A percentile compares a stretch with the other conserved stretches of the same genome.
These are phyloP conservation scores for Gulo gulo DNA, from an alignment of 2,113 vertebrate genomes.

Conservation along the genomic window DNA sequence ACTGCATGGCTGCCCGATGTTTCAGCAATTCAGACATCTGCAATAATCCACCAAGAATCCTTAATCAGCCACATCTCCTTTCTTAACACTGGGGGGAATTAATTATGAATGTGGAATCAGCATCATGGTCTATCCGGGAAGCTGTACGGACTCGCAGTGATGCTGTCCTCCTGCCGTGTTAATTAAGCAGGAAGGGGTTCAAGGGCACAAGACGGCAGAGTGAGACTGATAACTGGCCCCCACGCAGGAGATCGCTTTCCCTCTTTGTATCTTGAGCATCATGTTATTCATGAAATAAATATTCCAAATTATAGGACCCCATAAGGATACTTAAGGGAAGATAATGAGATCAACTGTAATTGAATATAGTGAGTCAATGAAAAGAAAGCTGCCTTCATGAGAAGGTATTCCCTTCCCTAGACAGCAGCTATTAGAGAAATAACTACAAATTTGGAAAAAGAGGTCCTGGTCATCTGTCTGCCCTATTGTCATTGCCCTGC, in stretches of 20 bases:
- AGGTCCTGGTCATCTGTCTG: neutral
- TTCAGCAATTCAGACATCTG: conserved; percentile 54
- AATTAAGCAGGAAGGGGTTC: conserved; percentile 33
- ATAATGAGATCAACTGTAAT: neutral
- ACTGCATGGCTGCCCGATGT: conserved; percentile 43
- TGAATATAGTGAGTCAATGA: neutral
- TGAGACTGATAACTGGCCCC: neutral
- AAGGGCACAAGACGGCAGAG: neutral
- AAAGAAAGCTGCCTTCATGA: neutral
- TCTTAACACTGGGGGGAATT: conserved; percentile 38
- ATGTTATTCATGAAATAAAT: conserved; percentile 20
- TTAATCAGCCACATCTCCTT: conserved; percentile 38
- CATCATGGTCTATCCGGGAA: conserved; percentile 25
- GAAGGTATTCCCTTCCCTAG: neutral
- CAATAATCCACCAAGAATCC: conserved; percentile 26
- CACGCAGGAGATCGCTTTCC: neutral
- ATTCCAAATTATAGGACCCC: neutral
- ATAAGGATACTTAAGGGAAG: neutral
- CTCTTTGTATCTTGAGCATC: neutral
- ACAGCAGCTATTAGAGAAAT: neutral
- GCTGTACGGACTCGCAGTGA: neutral
- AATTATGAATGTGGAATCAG: conserved; percentile 44
- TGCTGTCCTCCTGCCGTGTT: neutral
- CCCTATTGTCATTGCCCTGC: neutral
- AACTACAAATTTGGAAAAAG: neutral